Percentiles rank a stretch among this genome's conserved stretches.
phyloP scores from a whole-genome alignment of 2,888 invertebrate species.

The Scaptomyza flava region DNA sequence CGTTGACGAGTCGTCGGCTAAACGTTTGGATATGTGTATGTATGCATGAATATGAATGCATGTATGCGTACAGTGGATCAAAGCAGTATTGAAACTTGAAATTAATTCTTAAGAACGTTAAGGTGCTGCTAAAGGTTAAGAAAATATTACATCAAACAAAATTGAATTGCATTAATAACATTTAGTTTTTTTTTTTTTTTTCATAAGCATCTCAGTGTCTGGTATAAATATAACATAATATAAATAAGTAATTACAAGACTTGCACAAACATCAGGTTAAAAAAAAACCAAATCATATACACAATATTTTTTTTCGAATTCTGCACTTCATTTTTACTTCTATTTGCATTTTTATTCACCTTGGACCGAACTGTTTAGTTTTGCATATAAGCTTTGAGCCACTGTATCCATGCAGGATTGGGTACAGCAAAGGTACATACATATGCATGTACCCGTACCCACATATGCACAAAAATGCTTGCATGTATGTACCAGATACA shows the following conservation, averaged over 20 bases:
- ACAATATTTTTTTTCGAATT: not conserved
- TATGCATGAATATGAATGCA: slow-evolving; percentile 11
- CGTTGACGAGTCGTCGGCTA: slow-evolving; percentile 52
- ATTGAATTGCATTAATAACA: too few relatives aligned
- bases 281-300: not conserved
- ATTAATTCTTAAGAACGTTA: not conserved
- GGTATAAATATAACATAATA: too few relatives aligned
- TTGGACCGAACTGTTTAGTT: not conserved
- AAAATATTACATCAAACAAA: too few relatives aligned
- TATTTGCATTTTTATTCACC: not conserved
- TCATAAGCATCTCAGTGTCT: too few relatives aligned
- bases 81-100: not conserved
- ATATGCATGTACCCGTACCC: slow-evolving; percentile 19
- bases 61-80: slow-evolving; percentile 7
- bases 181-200: too few relatives aligned
- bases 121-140: not conserved
- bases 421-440: slow-evolving; percentile 20
- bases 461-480: slow-evolving; percentile 12
- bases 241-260: too few relatives aligned
- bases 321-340: not conserved
- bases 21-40: slow-evolving; percentile 34
- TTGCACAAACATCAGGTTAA: not conserved
- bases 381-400: not conserved
- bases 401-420: slow-evolving; percentile 10
- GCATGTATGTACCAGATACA: slow-evolving; percentile 27